Evolutionary conservation across 1,140 invertebrate genomes (phyloP).

Genomic region (Drosophila bifasciata): DNA sequence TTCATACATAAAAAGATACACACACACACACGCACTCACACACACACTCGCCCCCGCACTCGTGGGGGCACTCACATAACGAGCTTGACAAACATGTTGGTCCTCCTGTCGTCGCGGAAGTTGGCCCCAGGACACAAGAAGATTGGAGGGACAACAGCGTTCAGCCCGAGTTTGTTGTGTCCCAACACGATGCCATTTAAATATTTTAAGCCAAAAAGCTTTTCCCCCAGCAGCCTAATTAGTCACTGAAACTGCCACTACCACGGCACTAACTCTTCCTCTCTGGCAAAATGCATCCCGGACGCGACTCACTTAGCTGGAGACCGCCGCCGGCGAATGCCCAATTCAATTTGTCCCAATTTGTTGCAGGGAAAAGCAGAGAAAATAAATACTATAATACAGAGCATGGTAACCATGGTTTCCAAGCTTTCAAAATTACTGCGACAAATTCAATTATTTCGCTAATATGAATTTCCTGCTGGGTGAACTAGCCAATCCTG

Average conservation of each 20-base stretch:
- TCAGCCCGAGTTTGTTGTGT: slow-evolving; percentile 8
- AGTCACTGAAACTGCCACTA: slow-evolving; percentile 8
- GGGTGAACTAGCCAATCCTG: neutral
- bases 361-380: slow-evolving; percentile 5
- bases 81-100: slow-evolving; percentile 43
- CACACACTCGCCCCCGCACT: neutral
- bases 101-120: neutral
- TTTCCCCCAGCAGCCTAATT: slow-evolving; percentile 29
- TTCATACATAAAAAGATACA: slow-evolving; percentile 24
- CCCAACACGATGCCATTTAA: slow-evolving; percentile 36
- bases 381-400: neutral
- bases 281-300: slow-evolving; percentile 19
- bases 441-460: slow-evolving; percentile 45
- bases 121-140: slow-evolving; percentile 10
- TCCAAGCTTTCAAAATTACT: slow-evolving; percentile 26
- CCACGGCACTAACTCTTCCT: neutral
- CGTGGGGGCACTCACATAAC: slow-evolving; percentile 1
- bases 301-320: slow-evolving; percentile 23
- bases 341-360: slow-evolving; percentile 52
- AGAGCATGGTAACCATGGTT: slow-evolving; percentile 25
- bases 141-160: slow-evolving; percentile 9
- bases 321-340: slow-evolving; percentile 21
- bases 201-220: slow-evolving; percentile 53
- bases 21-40: neutral
- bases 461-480: slow-evolving; percentile 49